Percentiles rank a stretch among this genome's conserved stretches.
Conservation (phyloP, 2,113 vertebrate species). For the Alces alces region DNA sequence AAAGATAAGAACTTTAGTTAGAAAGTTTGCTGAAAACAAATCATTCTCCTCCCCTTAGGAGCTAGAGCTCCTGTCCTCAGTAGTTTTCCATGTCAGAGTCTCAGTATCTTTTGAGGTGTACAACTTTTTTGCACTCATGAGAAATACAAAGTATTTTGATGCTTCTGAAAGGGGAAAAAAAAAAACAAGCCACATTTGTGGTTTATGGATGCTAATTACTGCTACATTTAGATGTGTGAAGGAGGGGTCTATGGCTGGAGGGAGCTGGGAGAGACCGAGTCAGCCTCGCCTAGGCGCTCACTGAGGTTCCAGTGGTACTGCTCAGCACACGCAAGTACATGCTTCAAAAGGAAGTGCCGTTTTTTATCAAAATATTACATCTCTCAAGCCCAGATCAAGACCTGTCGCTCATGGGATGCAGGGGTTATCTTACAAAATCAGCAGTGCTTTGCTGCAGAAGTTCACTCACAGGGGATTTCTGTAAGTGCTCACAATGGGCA, state of each 20-base stretch:
- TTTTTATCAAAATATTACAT: slow-evolving; percentile 87
- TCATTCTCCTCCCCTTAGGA: neutral
- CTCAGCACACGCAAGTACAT: slow-evolving; percentile 75
- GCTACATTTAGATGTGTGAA: slow-evolving; percentile 51
- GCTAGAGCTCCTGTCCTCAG: neutral
- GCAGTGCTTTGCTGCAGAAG: slow-evolving; percentile 68
- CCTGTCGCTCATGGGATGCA: slow-evolving; percentile 77
- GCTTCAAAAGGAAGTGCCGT: slow-evolving; percentile 86
- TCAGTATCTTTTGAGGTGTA: slow-evolving; percentile 60
- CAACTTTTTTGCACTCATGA: slow-evolving; percentile 49
- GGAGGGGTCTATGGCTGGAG: slow-evolving; percentile 72
- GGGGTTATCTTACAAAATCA: slow-evolving; percentile 83
- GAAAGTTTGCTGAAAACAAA: slow-evolving; percentile 1
- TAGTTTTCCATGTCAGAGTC: slow-evolving; percentile 43
- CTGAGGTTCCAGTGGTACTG: slow-evolving; percentile 75
- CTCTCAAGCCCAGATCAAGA: slow-evolving; percentile 82
- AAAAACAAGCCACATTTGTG: slow-evolving; percentile 79
- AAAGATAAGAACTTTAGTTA: slow-evolving; percentile 7
- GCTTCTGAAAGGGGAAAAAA: slow-evolving; percentile 51
- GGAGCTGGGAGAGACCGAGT: slow-evolving; percentile 70
- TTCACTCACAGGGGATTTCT: slow-evolving; percentile 80
- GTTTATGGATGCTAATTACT: slow-evolving; percentile 85
- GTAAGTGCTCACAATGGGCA: slow-evolving; percentile 51
- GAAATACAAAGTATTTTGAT: slow-evolving; percentile 65
- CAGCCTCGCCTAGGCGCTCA: slow-evolving; percentile 66